Base-by-base conservation (phyloP, 2,113 vertebrate genomes). In the Osmerus mordax region DNA sequence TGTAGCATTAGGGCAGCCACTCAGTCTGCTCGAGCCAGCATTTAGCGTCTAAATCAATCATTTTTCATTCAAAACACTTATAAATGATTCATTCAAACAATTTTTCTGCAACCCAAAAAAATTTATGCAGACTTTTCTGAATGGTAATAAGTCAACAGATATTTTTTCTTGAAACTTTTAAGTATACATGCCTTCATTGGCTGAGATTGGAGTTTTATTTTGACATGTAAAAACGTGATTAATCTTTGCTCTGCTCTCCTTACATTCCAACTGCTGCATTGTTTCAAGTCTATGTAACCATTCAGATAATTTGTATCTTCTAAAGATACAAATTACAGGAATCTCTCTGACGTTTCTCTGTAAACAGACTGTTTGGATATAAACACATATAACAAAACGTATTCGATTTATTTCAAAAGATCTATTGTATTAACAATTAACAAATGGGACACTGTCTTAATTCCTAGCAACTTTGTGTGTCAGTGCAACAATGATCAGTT, bases 1-100 rank as follows among this genome's bases (percentile, higher is more conserved):
- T 82, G 19, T 0, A 89, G 78, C 87, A 90, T 90, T 89, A 90
- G 86, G 87, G 86, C 86, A 78, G 84, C 88, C 82, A 71, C 77
- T 88, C 89, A 73, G 74, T 84, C 83, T 79, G 88, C 88, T 83
- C 67, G 73, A 79, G 78, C 76, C 81, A 78, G 75, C 65, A 76
- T 75, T 81, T 81, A 82, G 23, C 63, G 77, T 87, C 83, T 88
- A 80, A 81, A 87, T 87, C 86, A 84, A 74, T 90, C 90, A 85
- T 74, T 88, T 89, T 77, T 83, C 84, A 71, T 81, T 78, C 77
- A 73, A 77, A 83, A 73, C 77, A 72, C 68, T 65, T 11, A 41
- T 65, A 36, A 65, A n/a, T 41, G 41, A 64, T 64, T 36, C 14
- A 64, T 41, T 28, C 25, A 28, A 28, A 36, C 32, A 36, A 47